Base-by-base conservation (phyloP, 2,888 invertebrate species). In the Thereva unica region DNA sequence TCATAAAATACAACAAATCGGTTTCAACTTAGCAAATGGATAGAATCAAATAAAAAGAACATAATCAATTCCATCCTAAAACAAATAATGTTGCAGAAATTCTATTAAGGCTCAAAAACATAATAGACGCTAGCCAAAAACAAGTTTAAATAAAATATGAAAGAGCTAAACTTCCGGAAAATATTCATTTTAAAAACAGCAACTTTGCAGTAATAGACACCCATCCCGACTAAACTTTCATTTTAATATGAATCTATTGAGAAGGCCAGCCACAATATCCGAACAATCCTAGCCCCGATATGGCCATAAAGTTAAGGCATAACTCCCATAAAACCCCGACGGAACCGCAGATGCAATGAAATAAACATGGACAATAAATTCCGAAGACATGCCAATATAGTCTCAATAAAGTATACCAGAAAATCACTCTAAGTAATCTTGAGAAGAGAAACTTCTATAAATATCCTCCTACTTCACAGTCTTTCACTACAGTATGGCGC, bases 291-390 rank as follows among this genome's bases (percentile, higher is more conserved):
- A 23, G 23, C 23, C 23, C 23, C 59, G 59, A 59, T 59, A 59
- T 49, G 59, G 49, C 59, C 49, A 47, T 59, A 59, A 59, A 59
- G 45, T 59, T 59, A 59, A 59, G 49, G 47, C 59, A 59, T 59
- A 59, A 59, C 47, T 49, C 47, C 59, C 59, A 59, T 59, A 59
- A 59, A 59, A 59, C 49, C 40, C 47, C 59, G 59, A 59, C 49
- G 49, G 59, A 59, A 59, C 59, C 59, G 49, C 59, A 59, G 49
- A 59, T 59, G 59, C 59, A 59, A 45, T 59, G 59, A 45, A 59
- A 59, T 59, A 59, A 59, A 59, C 59, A 59, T 59, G 59, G 59
- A 59, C 59, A 59, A 59, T 59, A 59, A 59, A 59, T 59, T 59
- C 41, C 47, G 49, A 59, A 59, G 59, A 59, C 59, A 59, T 47